Percentiles rank a stretch among this genome's conserved stretches.
Evolutionary conservation across 2,888 invertebrate genomes (phyloP).

Genomic region (Caenorhabditis sp.): DNA sequence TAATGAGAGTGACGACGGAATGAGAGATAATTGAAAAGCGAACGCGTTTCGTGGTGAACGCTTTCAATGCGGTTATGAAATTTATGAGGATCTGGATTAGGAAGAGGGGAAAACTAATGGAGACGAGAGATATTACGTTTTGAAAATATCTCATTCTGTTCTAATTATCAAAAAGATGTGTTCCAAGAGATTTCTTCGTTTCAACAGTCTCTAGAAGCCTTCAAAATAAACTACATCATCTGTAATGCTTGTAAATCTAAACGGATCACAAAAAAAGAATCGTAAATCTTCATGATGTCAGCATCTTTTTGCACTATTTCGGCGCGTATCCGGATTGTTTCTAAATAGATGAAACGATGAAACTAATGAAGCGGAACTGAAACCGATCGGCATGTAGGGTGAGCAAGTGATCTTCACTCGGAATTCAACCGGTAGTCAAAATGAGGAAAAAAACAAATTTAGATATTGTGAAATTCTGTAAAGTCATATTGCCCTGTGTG

Average conservation of each 20-base stretch:
- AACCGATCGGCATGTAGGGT: too few relatives aligned
- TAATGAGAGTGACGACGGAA: constrained; percentile 13
- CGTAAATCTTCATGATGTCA: neutral
- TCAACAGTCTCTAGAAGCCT: too few relatives aligned
- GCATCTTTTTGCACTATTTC: neutral
- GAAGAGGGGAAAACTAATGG: neutral
- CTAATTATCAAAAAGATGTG: too few relatives aligned
- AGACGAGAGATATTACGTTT: neutral
- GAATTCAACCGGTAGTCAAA: too few relatives aligned
- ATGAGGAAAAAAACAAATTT: too few relatives aligned
- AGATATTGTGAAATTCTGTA: too few relatives aligned
- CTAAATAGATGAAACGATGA: neutral
- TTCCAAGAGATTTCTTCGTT: too few relatives aligned
- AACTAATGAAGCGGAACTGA: constrained; percentile 4
- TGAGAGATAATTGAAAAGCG: constrained; percentile 3
- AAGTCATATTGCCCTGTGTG: too few relatives aligned
- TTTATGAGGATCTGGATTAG: constrained; percentile 1
- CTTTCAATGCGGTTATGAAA: constrained; percentile 4
- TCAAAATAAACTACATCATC: too few relatives aligned
- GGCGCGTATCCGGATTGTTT: neutral
- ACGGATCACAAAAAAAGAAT: neutral
- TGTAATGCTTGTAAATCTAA: too few relatives aligned
- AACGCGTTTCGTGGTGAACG: neutral
- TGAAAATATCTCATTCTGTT: too few relatives aligned
- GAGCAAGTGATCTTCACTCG: too few relatives aligned